Conservation (phyloP, 2,888 invertebrate species). For the Acronicta psi region DNA sequence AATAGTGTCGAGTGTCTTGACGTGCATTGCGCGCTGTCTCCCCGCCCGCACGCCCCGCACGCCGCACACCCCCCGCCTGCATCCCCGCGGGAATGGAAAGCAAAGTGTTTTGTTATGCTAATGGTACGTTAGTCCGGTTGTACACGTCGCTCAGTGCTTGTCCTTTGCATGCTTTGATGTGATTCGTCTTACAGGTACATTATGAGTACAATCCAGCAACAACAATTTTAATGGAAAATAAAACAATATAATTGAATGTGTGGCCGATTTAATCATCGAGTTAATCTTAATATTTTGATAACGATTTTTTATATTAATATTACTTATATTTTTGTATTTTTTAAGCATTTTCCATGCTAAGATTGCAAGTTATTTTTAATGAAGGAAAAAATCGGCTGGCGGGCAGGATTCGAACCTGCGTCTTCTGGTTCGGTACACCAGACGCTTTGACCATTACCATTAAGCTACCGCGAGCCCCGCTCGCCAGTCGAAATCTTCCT, state of each 20-base stretch:
- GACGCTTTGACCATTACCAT: too few species aligned
- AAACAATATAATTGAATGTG: not conserved
- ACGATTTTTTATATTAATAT: too few species aligned
- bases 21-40: slow-evolving; percentile 24
- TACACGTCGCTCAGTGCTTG: slow-evolving; percentile 20
- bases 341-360: too few species aligned
- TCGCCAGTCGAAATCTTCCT: too few species aligned
- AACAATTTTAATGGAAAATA: slow-evolving; percentile 19
- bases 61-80: not conserved
- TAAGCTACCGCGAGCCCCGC: too few species aligned
- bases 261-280: too few species aligned
- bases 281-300: too few species aligned
- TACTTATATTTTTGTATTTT: too few species aligned
- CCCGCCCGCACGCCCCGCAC: not conserved
- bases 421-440: too few species aligned
- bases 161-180: slow-evolving; percentile 15
- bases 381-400: too few species aligned
- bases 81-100: slow-evolving; percentile 22
- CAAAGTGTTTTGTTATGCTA: slow-evolving; percentile 47
- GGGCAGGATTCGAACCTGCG: too few species aligned
- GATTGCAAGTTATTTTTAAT: too few species aligned
- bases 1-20: slow-evolving; percentile 35
- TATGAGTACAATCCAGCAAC: not conserved
- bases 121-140: slow-evolving; percentile 39
- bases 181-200: slow-evolving; percentile 15